Evolutionary conservation across 1,140 invertebrate species (phyloP), one percentile per base, ranked within the genome.

Genomic region (Dreissena polymorpha): DNA sequence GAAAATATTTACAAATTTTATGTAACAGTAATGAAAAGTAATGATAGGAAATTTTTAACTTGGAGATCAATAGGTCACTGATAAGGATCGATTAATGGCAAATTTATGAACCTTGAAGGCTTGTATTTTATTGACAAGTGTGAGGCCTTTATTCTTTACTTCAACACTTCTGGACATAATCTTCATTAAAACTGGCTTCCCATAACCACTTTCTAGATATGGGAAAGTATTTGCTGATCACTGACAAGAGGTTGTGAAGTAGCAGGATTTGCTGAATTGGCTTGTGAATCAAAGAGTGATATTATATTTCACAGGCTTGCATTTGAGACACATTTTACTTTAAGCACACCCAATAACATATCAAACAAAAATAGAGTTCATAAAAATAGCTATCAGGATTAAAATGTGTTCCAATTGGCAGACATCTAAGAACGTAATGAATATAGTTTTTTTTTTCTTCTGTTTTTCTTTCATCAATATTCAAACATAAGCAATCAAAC

Each of bases 91-190:
- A 76, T 76, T 16, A 39, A 64, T 39, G 55, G 29, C 21, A 65
- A 65, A 76, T 76, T 76, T 76, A 76, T 76, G 50, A 63, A 57
- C 74, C 74, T 76, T 76, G 74, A 76, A 76, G 65, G 39, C 65
- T 63, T 67, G 50, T 27, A 27, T 76, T 76, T 76, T 76, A 76
- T 65, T 16, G 74, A 76, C 74, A 65, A 60, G 21, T 13, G 21
- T 13, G 10, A 23, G 13, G 18, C 16, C 49, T 65, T 65, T 65
- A 49, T 63, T 76, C 25, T 39, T 23, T 21, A 76, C 29, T 67
- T 76, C 27, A 76, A 65, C 74, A 65, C 74, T 76, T 76, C 25
- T n/a, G 18, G 25, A 21, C 29, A 21, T 65, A 65, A 13, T 60
- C 23, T 60, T 27, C 39, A 39, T 8, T 39, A 39, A 39, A 39